Evolutionary conservation across 2,888 invertebrate genomes (phyloP), one percentile per base, ranked within the genome.

Genomic region (Lasioglossum pauxillum): DNA sequence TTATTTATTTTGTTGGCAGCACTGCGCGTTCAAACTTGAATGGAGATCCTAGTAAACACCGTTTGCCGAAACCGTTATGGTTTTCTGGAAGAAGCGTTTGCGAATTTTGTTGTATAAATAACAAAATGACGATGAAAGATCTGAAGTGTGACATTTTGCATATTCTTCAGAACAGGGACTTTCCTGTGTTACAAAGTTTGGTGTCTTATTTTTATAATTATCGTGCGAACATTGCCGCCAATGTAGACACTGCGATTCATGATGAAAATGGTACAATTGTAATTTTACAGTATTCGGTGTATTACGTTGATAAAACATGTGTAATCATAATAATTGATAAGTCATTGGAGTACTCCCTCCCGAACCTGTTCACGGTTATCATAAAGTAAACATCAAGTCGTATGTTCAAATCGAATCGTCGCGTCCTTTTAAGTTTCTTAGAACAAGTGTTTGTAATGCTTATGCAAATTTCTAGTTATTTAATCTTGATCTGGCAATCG

Each of bases 81-180:
- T 57, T 57, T 60, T 4, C 0, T 27, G 10, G 23, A 16, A 19
- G 14, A 64, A 73, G 23, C 27, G 23, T 35, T 41, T 7, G 14
- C 27, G 44, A 31, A 3, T 14, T 14, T 75, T 31, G 4, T 75
- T 16, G 53, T 19, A 78, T 49, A 74, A 85, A 76, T 72, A 12
- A 46, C 31, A 41, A 4, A n/a, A 73, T 82, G 79, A 67, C 5
- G 23, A 78, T 82, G 46, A 84, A 89, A 49, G 75, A 73, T n/a
- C 60, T 89, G 14, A 73, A 76, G 69, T 87, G 79, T 46, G 89
- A 93, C 5, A 78, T 94, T 7, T 85, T 78, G 16, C 73, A 87
- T 53, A 74, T 91, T 44, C 74, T 93, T 49, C 80, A 91, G 23
- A 92, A 87, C 57, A 87, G 90, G 44, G 90, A 91, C 10, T 85